Percentiles rank a stretch among this genome's conserved stretches.
Evolutionary conservation across 2,888 invertebrate species (phyloP).

Genomic region (Melinaea menophilus): DNA sequence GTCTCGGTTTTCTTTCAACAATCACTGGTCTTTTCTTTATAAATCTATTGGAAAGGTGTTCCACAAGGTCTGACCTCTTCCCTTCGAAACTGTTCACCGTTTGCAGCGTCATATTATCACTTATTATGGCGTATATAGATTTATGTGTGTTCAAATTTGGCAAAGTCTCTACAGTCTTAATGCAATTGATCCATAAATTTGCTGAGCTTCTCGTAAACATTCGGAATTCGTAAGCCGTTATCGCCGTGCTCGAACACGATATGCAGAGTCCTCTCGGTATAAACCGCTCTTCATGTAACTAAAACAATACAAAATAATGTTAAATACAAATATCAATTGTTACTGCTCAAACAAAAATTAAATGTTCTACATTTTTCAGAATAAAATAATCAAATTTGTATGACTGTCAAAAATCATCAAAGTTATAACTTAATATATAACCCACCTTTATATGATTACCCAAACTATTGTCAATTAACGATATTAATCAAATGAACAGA

Average conservation of each 20-base stretch:
- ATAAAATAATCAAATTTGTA: too few relatives aligned
- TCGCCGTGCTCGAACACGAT: slow-evolving; percentile 50
- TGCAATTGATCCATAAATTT: slow-evolving; percentile 51
- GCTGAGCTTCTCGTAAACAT: slow-evolving; percentile 50
- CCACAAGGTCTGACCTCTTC: slow-evolving; percentile 45
- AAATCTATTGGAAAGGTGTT: slow-evolving; percentile 44
- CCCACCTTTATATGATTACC: background rate
- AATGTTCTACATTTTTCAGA: too few relatives aligned
- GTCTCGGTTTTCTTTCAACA: slow-evolving; percentile 26
- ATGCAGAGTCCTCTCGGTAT: slow-evolving; percentile 56
- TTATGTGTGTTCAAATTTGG: slow-evolving; percentile 37
- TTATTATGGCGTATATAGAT: slow-evolving; percentile 54
- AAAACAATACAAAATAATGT: slow-evolving; percentile 38
- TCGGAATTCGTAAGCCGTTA: slow-evolving; percentile 59
- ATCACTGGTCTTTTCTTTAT: slow-evolving; percentile 35
- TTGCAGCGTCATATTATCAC: slow-evolving; percentile 46
- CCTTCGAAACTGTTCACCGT: slow-evolving; percentile 49
- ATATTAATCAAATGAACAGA: slow-evolving; percentile 38
- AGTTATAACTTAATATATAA: background rate
- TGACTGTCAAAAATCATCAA: too few relatives aligned
- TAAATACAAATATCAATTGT: background rate
- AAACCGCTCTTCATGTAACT: slow-evolving; percentile 54
- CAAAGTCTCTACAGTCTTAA: slow-evolving; percentile 41
- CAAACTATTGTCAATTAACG: slow-evolving; percentile 4
- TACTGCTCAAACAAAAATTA: too few relatives aligned